phyloP scores from a whole-genome alignment of 2,888 invertebrate species.

The Syrista parreyssii region DNA sequence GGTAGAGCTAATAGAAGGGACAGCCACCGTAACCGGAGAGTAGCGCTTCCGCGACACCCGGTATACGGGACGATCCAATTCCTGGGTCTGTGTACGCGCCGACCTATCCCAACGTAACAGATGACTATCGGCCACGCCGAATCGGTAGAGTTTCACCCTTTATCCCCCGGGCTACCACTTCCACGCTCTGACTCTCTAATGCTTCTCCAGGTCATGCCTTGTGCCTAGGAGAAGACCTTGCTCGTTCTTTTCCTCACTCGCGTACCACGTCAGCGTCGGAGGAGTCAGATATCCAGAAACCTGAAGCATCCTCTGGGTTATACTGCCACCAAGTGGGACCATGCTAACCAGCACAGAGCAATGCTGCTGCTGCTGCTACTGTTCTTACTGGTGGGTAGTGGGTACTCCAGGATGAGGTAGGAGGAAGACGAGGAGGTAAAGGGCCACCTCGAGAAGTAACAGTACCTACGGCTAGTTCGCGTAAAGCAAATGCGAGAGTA shows the following conservation, averaged over 20 bases:
- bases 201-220: too few species aligned
- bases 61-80: slow-evolving; percentile 59
- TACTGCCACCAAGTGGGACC: too few species aligned
- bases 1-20: too few species aligned
- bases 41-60: slow-evolving; percentile 38
- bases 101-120: slow-evolving; percentile 62
- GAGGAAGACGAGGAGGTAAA: slow-evolving; percentile 40
- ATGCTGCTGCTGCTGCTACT: too few species aligned
- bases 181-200: too few species aligned
- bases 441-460: slow-evolving; percentile 60
- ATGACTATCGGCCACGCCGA: slow-evolving; percentile 56
- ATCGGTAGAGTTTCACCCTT: slow-evolving; percentile 40
- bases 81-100: slow-evolving; percentile 45
- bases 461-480: slow-evolving; percentile 61
- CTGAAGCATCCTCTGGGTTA: too few species aligned
- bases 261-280: too few species aligned
- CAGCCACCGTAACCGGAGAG: slow-evolving; percentile 3
- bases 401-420: slow-evolving; percentile 28
- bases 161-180: neutral
- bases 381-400: neutral
- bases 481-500: slow-evolving; percentile 52
- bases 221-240: too few species aligned
- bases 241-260: too few species aligned
- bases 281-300: too few species aligned
- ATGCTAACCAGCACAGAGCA: too few species aligned